A percentile compares a stretch with the other conserved stretches of the same genome.
Conservation (phyloP, 2,113 vertebrate genomes). For the Trichomycterus rosablanca region DNA sequence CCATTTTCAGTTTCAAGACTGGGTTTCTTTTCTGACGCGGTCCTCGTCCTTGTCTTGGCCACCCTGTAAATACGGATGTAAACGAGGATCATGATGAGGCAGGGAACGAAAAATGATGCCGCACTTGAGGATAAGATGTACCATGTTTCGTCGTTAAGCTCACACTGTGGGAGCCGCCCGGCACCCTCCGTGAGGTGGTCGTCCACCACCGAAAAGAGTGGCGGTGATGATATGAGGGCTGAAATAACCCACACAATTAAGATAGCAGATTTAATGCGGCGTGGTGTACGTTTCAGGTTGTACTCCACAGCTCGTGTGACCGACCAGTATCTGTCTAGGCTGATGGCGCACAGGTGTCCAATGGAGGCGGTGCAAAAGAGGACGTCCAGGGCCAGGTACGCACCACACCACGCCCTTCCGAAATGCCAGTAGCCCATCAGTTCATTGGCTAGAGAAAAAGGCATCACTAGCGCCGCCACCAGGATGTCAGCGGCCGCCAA, state of each 20-base stretch:
- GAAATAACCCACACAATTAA: conserved; percentile 82
- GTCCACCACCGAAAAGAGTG: conserved; percentile 71
- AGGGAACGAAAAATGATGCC: conserved; percentile 85
- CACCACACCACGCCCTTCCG: conserved; percentile 78
- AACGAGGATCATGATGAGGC: conserved; percentile 87
- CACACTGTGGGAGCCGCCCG: conserved; percentile 61
- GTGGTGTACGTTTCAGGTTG: conserved; percentile 71
- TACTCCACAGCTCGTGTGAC: conserved; percentile 79
- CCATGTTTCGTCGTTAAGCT: conserved; percentile 81
- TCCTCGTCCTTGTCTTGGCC: conserved; percentile 62
- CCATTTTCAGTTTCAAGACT: conserved; percentile 9
- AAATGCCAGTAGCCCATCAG: conserved; percentile 89
- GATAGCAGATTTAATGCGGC: conserved; percentile 77
- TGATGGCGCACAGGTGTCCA: conserved; percentile 86
- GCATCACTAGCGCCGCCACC: conserved; percentile 77
- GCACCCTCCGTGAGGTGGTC: conserved; percentile 33
- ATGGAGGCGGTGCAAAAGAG: conserved; percentile 90
- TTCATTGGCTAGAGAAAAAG: conserved; percentile 78
- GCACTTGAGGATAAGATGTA: conserved; percentile 86
- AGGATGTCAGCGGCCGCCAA: conserved; percentile 75
- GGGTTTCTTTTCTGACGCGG: conserved; percentile 32
- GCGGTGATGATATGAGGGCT: conserved; percentile 80
- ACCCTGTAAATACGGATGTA: conserved; percentile 86
- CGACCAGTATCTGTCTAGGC: conserved; percentile 86
- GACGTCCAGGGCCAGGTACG: conserved; percentile 83